These are phyloP conservation scores for Limnephilus lunatus DNA, from an alignment of 2,888 invertebrate species.

Conservation along the genomic window DNA sequence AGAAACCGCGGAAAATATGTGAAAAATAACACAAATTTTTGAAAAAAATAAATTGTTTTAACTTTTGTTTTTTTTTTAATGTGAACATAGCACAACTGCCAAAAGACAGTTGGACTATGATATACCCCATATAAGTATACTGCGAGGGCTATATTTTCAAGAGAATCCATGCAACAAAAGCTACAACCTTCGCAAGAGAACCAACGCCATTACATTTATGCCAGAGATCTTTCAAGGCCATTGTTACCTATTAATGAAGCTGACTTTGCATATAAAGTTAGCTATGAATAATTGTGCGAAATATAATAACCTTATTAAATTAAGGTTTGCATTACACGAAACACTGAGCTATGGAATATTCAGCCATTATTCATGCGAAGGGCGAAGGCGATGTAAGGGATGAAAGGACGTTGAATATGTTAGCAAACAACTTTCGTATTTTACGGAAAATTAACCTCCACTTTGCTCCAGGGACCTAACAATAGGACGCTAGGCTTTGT, in stretches of 20 bases:
- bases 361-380: not conserved
- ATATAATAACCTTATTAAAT: not conserved
- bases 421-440: not conserved
- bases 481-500: not conserved
- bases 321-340: not conserved
- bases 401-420: not conserved
- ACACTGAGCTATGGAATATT: not conserved
- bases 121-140: not conserved
- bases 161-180: not conserved
- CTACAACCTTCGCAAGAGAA: not conserved
- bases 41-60: no score
- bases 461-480: not conserved
- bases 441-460: not conserved
- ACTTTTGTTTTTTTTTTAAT: no score
- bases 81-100: no score
- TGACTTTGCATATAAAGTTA: constrained; percentile 2
- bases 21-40: no score
- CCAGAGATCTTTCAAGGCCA: not conserved
- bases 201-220: not conserved
- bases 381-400: not conserved
- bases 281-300: not conserved
- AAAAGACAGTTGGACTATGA: no score
- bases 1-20: no score
- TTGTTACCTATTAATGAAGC: not conserved
- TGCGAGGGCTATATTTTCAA: not conserved